These are phyloP conservation scores for Capitella teleta DNA, from an alignment of 1,140 invertebrate genomes.

Conservation along the genomic window DNA sequence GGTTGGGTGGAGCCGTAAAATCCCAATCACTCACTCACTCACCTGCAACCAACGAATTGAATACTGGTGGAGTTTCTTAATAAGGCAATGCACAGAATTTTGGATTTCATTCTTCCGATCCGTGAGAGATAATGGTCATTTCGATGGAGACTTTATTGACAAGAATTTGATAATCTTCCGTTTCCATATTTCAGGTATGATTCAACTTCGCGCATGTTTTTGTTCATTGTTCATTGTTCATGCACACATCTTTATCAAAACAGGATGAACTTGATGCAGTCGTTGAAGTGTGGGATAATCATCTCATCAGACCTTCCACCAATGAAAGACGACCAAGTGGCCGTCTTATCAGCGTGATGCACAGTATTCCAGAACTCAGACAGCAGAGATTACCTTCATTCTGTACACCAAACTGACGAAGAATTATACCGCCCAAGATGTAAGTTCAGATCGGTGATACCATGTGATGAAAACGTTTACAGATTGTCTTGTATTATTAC, in stretches of 20 bases:
- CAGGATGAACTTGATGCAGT: not conserved
- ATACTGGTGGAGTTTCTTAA: not conserved
- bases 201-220: too few relatives aligned
- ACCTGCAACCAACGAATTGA: not conserved
- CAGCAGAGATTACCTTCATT: not conserved
- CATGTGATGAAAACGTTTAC: not conserved
- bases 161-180: not conserved
- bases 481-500: not conserved
- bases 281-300: not conserved
- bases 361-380: not conserved
- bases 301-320: too few relatives aligned
- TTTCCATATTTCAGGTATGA: constrained; percentile 2
- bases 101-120: not conserved
- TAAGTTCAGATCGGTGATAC: not conserved
- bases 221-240: too few relatives aligned
- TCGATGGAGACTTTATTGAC: not conserved
- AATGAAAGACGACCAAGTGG: too few relatives aligned
- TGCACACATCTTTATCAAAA: not conserved
- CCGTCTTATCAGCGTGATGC: not conserved
- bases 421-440: too few relatives aligned
- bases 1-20: too few relatives aligned
- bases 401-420: not conserved
- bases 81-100: not conserved
- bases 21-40: too few relatives aligned
- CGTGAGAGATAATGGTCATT: not conserved